These are phyloP conservation scores for Cantharis lateralis DNA, from an alignment of 2,888 invertebrate species.

Conservation along the genomic window DNA sequence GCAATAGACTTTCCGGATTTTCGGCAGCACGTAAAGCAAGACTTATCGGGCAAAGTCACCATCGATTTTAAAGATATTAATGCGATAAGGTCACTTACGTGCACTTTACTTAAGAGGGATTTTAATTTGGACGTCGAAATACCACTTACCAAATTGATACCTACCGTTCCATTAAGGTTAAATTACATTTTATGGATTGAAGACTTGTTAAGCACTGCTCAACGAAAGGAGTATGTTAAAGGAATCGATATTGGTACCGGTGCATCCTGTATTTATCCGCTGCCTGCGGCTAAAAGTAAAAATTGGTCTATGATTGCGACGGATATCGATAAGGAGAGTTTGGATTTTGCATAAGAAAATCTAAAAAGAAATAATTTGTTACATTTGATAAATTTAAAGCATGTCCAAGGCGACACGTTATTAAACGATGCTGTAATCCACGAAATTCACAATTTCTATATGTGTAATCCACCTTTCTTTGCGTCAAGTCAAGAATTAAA, in stretches of 20 bases:
- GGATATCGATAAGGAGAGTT: conserved; percentile 77
- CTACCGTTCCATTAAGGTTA: conserved; percentile 88
- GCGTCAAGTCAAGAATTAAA: conserved; percentile 55
- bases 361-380: conserved; percentile 73
- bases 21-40: conserved; percentile 68
- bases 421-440: conserved; percentile 53
- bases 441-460: conserved; percentile 68
- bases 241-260: conserved; percentile 86
- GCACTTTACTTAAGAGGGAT: conserved; percentile 81
- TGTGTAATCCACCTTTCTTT: conserved; percentile 99
- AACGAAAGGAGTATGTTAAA: conserved; percentile 57
- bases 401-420: conserved; percentile 58
- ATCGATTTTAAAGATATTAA: conserved; percentile 87
- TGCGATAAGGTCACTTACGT: conserved; percentile 76
- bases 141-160: conserved; percentile 82
- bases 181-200: conserved; percentile 97
- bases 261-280: conserved; percentile 89
- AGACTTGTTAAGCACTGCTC: conserved; percentile 62
- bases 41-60: conserved; percentile 73
- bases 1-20: conserved; percentile 80
- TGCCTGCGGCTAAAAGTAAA: conserved; percentile 79
- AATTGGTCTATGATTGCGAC: conserved; percentile 87
- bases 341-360: conserved; percentile 73
- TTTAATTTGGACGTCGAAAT: conserved; percentile 81
- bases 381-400: conserved; percentile 66